Evolutionary conservation across 2,797 vertebrate genomes (phyloP).

Genomic region (Harpagifer antarcticus): DNA sequence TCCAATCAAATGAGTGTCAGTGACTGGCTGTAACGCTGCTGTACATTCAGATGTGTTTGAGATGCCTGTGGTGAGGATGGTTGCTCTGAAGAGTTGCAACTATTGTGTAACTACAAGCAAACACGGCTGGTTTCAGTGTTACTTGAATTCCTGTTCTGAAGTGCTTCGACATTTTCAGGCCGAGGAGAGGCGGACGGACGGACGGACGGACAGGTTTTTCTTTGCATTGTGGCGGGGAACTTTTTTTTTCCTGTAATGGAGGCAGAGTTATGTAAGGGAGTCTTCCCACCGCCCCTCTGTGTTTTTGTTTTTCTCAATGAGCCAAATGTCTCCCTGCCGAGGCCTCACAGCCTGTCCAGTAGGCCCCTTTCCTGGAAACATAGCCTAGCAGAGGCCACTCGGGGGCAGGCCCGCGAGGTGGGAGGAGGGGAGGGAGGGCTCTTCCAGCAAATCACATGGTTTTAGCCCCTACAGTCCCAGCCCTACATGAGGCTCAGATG

Average conservation of each 20-base stretch:
- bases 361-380: slow-evolving; percentile 90
- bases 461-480: slow-evolving; percentile 71
- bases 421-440: slow-evolving; percentile 27
- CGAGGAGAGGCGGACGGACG: slow-evolving; percentile 63
- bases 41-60: slow-evolving; percentile 22
- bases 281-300: slow-evolving; percentile 84
- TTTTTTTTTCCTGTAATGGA: slow-evolving; percentile 67
- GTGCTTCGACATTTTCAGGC: slow-evolving; percentile 23
- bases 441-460: slow-evolving; percentile 88
- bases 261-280: slow-evolving; percentile 85
- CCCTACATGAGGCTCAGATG: slow-evolving; percentile 79
- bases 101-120: slow-evolving; percentile 59
- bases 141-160: slow-evolving; percentile 55
- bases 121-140: slow-evolving; percentile 55
- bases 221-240: slow-evolving; percentile 73
- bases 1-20: not conserved
- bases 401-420: slow-evolving; percentile 76
- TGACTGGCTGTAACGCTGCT: not conserved
- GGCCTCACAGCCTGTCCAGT: slow-evolving; percentile 86
- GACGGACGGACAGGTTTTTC: slow-evolving; percentile 78
- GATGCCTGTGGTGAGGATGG: slow-evolving; percentile 43
- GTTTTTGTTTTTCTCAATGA: slow-evolving; percentile 92
- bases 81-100: slow-evolving; percentile 45
- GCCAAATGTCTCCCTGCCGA: slow-evolving; percentile 84
- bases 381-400: slow-evolving; percentile 83